Conservation (phyloP, 2,113 vertebrate species). For the Notiomystis cincta region DNA sequence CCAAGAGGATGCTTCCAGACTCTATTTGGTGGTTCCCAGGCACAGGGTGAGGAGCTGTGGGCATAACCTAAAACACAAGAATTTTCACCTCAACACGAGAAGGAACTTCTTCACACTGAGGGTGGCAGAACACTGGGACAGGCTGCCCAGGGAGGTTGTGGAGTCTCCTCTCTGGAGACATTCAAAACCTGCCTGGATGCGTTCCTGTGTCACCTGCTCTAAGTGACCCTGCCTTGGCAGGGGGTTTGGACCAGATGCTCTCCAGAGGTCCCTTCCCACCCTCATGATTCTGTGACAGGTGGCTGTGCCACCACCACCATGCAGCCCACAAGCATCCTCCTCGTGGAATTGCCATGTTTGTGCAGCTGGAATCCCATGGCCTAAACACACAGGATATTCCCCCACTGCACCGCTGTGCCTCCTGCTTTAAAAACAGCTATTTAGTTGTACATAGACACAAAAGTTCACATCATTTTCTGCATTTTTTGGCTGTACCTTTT, state of each 20-base stretch:
- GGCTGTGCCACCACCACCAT: accelerated
- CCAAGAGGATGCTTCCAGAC: no score
- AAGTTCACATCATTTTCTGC: accelerated
- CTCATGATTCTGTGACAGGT: not conserved
- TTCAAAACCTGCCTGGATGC: not conserved
- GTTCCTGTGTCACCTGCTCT: not conserved
- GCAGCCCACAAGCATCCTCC: accelerated
- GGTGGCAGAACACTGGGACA: not conserved
- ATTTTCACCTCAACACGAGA: not conserved
- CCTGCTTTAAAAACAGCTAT: not conserved
- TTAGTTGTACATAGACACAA: accelerated
- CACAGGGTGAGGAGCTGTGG: not conserved
- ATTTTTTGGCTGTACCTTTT: not conserved
- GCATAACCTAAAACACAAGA: not conserved
- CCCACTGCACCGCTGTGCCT: not conserved
- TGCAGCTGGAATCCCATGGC: not conserved
- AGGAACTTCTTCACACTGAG: not conserved
- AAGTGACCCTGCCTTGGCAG: not conserved
- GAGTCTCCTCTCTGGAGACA: no score
- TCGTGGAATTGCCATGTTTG: accelerated
- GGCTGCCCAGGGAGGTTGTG: accelerated
- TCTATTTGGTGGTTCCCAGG: not conserved
- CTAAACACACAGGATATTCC: not conserved
- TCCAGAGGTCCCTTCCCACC: not conserved
- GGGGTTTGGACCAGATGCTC: not conserved